Evolutionary conservation across 2,797 vertebrate genomes (phyloP).

Genomic region (Liasis olivaceus): DNA sequence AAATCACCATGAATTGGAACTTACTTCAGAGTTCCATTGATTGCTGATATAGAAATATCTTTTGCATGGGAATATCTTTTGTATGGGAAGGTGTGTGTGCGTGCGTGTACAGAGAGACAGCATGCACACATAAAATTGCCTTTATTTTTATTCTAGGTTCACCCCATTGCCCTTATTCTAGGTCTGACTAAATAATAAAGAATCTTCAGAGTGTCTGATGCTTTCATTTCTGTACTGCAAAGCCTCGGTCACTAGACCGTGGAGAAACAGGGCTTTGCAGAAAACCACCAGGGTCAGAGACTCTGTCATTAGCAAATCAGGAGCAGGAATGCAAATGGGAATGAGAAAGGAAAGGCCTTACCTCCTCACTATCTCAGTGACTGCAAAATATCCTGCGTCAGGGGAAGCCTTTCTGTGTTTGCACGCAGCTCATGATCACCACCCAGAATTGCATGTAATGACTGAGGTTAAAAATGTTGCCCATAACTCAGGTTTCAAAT

Average conservation of each 20-base stretch:
- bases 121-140: background rate
- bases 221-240: background rate
- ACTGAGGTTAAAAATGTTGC: no score
- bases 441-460: background rate
- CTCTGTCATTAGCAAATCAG: background rate
- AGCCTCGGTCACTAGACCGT: background rate
- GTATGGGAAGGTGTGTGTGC: background rate
- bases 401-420: no score
- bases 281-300: background rate
- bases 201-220: background rate
- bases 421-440: no score
- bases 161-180: background rate
- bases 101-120: background rate
- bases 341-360: background rate
- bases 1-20: background rate
- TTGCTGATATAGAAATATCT: background rate
- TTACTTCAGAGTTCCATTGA: background rate
- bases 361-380: background rate
- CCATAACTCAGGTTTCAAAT: no score
- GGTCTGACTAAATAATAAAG: background rate
- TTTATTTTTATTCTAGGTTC: background rate
- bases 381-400: background rate
- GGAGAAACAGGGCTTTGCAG: background rate
- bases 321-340: background rate
- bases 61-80: background rate